Percentiles rank a stretch among this genome's conserved stretches.
These are phyloP conservation scores for Sturmia bella DNA, from an alignment of 2,888 invertebrate genomes.

Conservation along the genomic window DNA sequence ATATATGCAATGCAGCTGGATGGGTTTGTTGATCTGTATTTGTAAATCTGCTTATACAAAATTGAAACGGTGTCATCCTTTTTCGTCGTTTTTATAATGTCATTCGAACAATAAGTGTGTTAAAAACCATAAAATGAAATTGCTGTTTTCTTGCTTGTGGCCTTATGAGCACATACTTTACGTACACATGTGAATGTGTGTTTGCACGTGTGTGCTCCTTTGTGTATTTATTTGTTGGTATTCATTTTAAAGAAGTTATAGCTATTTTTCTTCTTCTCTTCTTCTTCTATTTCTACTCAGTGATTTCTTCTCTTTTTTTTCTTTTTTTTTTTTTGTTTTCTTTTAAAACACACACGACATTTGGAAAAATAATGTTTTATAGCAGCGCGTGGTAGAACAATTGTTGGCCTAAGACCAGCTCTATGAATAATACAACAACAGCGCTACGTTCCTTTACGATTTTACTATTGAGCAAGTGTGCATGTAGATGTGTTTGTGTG, in stretches of 20 bases:
- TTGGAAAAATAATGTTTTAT: conserved; percentile 59
- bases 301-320: neutral
- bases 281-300: no score
- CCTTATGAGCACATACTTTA: no score
- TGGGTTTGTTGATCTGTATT: no score
- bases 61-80: neutral
- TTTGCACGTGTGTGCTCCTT: neutral
- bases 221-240: neutral
- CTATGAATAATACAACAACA: conserved; percentile 33
- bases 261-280: neutral
- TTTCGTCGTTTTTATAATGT: neutral
- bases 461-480: conserved; percentile 21
- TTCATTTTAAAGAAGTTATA: conserved; percentile 20
- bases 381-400: conserved; percentile 58
- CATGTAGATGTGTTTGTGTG: neutral
- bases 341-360: conserved; percentile 49
- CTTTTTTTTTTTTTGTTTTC: neutral
- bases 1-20: no score
- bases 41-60: neutral
- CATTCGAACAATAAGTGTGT: conserved; percentile 12
- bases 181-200: neutral
- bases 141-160: conserved; percentile 14
- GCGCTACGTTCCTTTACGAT: neutral
- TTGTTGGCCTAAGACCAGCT: conserved; percentile 66
- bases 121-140: conserved; percentile 44